Evolutionary conservation across 2,888 invertebrate species (phyloP), one percentile per base, ranked within the genome.

Genomic region (Boloria selene): DNA sequence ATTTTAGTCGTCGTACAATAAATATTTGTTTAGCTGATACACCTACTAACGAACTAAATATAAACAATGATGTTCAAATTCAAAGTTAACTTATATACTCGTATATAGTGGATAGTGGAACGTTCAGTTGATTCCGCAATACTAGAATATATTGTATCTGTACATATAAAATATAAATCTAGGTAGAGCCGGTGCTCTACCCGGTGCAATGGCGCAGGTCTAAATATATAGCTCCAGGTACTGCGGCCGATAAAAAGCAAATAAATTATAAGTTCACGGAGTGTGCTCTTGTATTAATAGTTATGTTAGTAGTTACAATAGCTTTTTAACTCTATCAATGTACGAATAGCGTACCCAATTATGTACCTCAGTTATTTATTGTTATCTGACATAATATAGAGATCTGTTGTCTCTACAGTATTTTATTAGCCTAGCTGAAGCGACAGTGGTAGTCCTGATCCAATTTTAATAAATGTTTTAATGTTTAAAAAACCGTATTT

Each of bases 221-320:
- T 56, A 56, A 56, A 56, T 56, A 56, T 56, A 56, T 56, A 56
- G 56, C 22, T 22, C 13, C 56, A 56, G 56, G 56, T 45, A 56
- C 18, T 56, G 38, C 17, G 55, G 44, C 56, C 22, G 45, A 56
- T 56, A 56, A 56, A 44, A 10, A 22, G 45, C 16, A 26, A 45
- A 16, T 56, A 45, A 56, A 56, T 56, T 56, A 45, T 56, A 56
- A 56, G 16, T 56, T 22, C 44, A 56, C 45, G 45, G 45, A 22
- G 13, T 26, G 56, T 22, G 44, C 45, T 56, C 44, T 56, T 26
- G 45, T 45, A 18, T 1, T n/a, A n/a, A n/a, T 18, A 6, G n/a
- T 14, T 13, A 13, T 26, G 56, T 44, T 55, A 17, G 55, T 55
- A 7, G 14, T 31, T 6, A 31, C 31, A 31, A 31, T 31, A 6